Evolutionary conservation across 2,797 vertebrate genomes (phyloP).

Genomic region (Centroberyx gerrardi): DNA sequence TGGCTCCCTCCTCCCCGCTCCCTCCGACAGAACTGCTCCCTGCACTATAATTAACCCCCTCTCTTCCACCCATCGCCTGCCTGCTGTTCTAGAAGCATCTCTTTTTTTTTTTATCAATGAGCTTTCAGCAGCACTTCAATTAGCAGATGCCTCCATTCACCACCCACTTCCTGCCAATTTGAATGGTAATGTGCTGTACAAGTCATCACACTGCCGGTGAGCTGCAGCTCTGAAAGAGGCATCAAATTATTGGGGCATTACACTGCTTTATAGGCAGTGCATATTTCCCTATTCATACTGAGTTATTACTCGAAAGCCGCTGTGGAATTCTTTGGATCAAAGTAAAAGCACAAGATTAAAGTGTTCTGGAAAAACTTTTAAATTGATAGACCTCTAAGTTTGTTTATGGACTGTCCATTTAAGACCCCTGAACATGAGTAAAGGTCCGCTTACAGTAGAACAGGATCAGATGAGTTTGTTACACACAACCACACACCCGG

Average conservation of each 20-base stretch:
- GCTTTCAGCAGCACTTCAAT: conserved; percentile 85
- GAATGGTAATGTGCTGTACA: conserved; percentile 82
- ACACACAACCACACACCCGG: conserved; percentile 27
- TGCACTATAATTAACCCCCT: conserved; percentile 82
- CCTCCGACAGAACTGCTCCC: conserved; percentile 54
- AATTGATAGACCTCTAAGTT: conserved; percentile 38
- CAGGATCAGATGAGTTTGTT: conserved; percentile 51
- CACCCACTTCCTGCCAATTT: conserved; percentile 86
- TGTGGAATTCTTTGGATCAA: conserved; percentile 72
- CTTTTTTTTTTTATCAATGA: conserved; percentile 80
- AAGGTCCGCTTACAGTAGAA: conserved; percentile 59
- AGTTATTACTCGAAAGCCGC: conserved; percentile 67
- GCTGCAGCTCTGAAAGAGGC: conserved; percentile 77
- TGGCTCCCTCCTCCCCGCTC: conserved; percentile 67
- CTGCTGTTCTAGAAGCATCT: conserved; percentile 77
- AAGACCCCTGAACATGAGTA: conserved; percentile 31
- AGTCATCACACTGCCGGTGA: conserved; percentile 78
- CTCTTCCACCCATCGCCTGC: conserved; percentile 68
- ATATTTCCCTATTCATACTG: conserved; percentile 75
- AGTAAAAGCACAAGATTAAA: conserved; percentile 74
- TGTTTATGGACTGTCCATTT: conserved; percentile 37
- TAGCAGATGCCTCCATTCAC: conserved; percentile 88
- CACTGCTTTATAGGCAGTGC: conserved; percentile 64
- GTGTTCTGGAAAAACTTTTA: conserved; percentile 49
- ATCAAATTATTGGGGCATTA: conserved; percentile 78